phyloP scores from a whole-genome alignment of 1,140 invertebrate species.

The Drosophila kanapiae region DNA sequence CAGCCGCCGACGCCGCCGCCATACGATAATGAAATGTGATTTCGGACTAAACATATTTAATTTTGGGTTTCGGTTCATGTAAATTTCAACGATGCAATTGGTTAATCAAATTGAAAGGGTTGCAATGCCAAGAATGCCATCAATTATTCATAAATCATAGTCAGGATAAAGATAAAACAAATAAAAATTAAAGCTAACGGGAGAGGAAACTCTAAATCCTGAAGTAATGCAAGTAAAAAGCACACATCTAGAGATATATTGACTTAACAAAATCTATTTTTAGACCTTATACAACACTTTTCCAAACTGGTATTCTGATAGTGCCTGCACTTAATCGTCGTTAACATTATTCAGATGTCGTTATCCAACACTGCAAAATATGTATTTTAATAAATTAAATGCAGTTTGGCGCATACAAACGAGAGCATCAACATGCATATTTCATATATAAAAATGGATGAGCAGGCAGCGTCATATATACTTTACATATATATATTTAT shows the following conservation, averaged over 20 bases:
- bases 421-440: slow-evolving; percentile 77
- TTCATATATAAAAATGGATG: slow-evolving; percentile 56
- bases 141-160: slow-evolving; percentile 23
- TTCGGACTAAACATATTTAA: slow-evolving; percentile 53
- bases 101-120: slow-evolving; percentile 38
- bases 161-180: background rate
- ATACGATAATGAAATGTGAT: slow-evolving; percentile 56
- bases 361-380: slow-evolving; percentile 50
- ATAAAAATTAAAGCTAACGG: too few species aligned
- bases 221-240: too few species aligned
- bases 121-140: slow-evolving; percentile 14
- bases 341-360: slow-evolving; percentile 15
- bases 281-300: too few species aligned
- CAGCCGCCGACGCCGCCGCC: slow-evolving; percentile 4
- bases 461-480: background rate
- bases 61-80: slow-evolving; percentile 32
- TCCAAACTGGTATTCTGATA: too few species aligned
- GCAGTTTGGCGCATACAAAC: slow-evolving; percentile 77
- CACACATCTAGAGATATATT: too few species aligned
- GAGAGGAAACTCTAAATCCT: too few species aligned
- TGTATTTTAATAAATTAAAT: slow-evolving; percentile 80
- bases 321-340: background rate
- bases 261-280: background rate
- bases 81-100: slow-evolving; percentile 48
- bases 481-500: background rate